Evolutionary conservation across 2,113 vertebrate genomes (phyloP).

Genomic region (Trachemys scripta): DNA sequence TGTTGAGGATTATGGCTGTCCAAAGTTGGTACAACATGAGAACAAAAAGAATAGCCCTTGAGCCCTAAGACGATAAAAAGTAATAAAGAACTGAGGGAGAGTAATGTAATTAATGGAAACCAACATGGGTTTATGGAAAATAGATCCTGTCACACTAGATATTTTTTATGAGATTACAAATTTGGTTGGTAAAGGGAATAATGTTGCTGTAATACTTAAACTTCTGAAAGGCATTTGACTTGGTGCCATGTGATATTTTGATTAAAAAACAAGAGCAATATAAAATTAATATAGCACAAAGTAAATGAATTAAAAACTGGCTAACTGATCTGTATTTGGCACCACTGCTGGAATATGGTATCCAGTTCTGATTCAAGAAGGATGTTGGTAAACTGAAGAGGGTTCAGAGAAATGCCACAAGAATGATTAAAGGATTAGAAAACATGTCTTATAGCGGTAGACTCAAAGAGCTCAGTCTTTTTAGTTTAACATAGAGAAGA

Average conservation of each 20-base stretch:
- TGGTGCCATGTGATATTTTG: background rate
- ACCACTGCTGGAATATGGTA: background rate
- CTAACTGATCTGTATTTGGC: background rate
- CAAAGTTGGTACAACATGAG: background rate
- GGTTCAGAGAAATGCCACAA: background rate
- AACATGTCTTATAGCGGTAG: background rate
- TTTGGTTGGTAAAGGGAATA: background rate
- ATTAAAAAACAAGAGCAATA: background rate
- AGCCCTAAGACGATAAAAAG: background rate
- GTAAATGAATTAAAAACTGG: background rate
- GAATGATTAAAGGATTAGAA: background rate
- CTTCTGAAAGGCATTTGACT: background rate
- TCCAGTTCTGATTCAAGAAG: background rate
- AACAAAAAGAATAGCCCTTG: accelerated
- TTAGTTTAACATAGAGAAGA: background rate
- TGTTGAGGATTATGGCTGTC: background rate
- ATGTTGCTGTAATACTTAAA: background rate
- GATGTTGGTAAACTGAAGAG: background rate
- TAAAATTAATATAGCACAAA: background rate
- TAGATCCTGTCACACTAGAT: background rate
- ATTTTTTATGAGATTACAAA: background rate
- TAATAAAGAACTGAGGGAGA: background rate
- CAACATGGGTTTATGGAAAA: background rate
- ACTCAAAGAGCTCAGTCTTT: background rate
- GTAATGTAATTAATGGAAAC: background rate